A percentile compares a stretch with the other conserved stretches of the same genome.
Evolutionary conservation across 1,140 invertebrate genomes (phyloP).

Genomic region (Drosophila miranda): DNA sequence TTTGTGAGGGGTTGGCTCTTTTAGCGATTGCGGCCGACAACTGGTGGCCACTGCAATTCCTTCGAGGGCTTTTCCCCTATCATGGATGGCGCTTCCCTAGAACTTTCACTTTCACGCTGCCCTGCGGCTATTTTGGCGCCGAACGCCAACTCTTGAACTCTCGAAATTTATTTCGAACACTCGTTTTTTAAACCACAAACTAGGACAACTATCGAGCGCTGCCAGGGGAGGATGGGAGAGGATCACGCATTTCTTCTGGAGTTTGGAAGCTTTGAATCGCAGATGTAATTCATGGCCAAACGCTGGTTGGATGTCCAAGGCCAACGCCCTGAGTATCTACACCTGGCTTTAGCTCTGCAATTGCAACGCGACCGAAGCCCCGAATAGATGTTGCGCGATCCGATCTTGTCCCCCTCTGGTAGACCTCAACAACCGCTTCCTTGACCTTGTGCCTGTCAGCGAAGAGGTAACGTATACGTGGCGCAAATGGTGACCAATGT

Average conservation of each 20-base stretch:
- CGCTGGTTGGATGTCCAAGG: conserved; percentile 9
- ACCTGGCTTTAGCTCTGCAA: not conserved
- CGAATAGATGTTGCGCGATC: conserved; percentile 41
- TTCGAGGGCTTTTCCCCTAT: not conserved
- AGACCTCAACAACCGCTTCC: conserved; percentile 35
- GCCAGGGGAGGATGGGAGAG: not conserved
- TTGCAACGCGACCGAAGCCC: not conserved
- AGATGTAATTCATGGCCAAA: not conserved
- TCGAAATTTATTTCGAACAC: conserved; percentile 1
- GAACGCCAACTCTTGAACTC: conserved; percentile 48
- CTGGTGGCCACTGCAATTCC: not conserved
- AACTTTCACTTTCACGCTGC: conserved; percentile 39
- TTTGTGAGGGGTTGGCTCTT: conserved; percentile 1
- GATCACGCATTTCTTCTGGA: conserved; percentile 49
- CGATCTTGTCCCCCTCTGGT: conserved; percentile 2
- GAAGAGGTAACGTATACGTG: conserved; percentile 10
- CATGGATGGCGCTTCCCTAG: not conserved
- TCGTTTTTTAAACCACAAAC: conserved; percentile 2
- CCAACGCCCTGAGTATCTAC: conserved; percentile 11
- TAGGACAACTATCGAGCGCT: conserved; percentile 14
- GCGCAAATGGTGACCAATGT: conserved; percentile 12
- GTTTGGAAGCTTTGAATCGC: conserved; percentile 5
- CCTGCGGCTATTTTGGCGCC: conserved; percentile 58
- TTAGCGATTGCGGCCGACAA: not conserved
- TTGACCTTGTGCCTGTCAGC: conserved; percentile 40